Conservation (phyloP, 2,888 invertebrate species). For the Ypsolopha scabrella region DNA sequence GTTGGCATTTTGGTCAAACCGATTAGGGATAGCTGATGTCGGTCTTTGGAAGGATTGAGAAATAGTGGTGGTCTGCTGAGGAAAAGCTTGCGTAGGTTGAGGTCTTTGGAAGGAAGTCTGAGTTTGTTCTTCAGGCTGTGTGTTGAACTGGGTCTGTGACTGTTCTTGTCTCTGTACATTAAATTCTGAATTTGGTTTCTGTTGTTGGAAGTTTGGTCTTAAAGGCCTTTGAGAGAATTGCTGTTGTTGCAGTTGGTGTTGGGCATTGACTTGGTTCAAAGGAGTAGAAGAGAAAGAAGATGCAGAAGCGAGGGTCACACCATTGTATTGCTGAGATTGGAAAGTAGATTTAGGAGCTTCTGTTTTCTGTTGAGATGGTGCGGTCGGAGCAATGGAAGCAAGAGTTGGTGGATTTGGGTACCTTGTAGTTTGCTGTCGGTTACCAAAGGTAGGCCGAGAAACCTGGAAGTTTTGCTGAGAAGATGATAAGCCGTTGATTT, state of each 20-base stretch:
- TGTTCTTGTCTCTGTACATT: no score
- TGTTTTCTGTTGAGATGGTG: slow-evolving; percentile 7
- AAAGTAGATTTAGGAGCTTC: slow-evolving; percentile 7
- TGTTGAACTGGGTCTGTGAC: neutral
- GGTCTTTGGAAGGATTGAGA: neutral
- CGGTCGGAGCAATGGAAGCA: neutral
- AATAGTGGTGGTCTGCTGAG: neutral
- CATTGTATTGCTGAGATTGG: slow-evolving; percentile 16
- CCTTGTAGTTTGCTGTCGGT: neutral
- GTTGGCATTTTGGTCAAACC: no score
- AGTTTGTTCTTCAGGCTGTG: neutral
- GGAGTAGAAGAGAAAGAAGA: slow-evolving; percentile 29
- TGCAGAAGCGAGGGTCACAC: slow-evolving; percentile 36
- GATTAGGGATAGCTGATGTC: neutral
- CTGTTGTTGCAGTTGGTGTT: slow-evolving; percentile 12
- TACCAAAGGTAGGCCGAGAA: no score
- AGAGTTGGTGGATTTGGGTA: neutral
- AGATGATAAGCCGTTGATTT: neutral
- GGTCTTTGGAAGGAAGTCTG: neutral
- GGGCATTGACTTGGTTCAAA: slow-evolving; percentile 6
- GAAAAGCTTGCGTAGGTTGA: neutral
- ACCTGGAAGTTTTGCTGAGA: no score
- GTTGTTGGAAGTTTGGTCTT: slow-evolving; percentile 3
- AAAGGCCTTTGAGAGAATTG: slow-evolving; percentile 8
- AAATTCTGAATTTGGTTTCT: no score